Conservation (phyloP, 1,140 invertebrate species). For the Pseudomyrmex flavicornis region DNA sequence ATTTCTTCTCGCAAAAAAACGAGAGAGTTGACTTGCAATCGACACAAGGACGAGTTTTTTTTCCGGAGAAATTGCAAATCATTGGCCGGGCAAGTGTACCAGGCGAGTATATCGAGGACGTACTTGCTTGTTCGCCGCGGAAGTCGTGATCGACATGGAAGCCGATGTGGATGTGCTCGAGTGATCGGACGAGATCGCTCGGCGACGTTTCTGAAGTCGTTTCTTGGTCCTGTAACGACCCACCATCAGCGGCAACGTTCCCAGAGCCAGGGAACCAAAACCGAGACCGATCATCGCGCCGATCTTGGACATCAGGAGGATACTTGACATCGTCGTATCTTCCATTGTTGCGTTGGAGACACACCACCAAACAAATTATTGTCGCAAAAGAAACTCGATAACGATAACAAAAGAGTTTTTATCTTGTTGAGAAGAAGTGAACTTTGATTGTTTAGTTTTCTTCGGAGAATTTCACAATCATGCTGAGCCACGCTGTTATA, state of each 20-base stretch:
- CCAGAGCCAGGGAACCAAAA: slow-evolving; percentile 85
- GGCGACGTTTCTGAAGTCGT: slow-evolving; percentile 71
- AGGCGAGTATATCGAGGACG: slow-evolving; percentile 12
- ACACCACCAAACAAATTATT: too few species aligned
- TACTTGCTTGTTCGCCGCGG: slow-evolving; percentile 67
- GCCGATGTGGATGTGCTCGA: slow-evolving; percentile 76
- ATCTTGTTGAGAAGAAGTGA: not conserved
- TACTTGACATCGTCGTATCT: slow-evolving; percentile 52
- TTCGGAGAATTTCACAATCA: not conserved
- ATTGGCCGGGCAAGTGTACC: not conserved
- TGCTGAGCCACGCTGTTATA: not conserved
- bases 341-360: slow-evolving; percentile 42
- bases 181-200: slow-evolving; percentile 78
- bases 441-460: not conserved
- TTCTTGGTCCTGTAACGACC: slow-evolving; percentile 80
- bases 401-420: not conserved
- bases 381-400: not conserved
- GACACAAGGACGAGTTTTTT: slow-evolving; percentile 15
- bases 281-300: slow-evolving; percentile 86
- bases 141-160: slow-evolving; percentile 58
- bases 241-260: slow-evolving; percentile 85
- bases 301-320: slow-evolving; percentile 84
- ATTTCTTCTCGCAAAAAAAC: not conserved
- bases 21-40: not conserved
- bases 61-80: slow-evolving; percentile 36